phyloP scores from a whole-genome alignment of 2,888 invertebrate species.

The Lamproptera curius region DNA sequence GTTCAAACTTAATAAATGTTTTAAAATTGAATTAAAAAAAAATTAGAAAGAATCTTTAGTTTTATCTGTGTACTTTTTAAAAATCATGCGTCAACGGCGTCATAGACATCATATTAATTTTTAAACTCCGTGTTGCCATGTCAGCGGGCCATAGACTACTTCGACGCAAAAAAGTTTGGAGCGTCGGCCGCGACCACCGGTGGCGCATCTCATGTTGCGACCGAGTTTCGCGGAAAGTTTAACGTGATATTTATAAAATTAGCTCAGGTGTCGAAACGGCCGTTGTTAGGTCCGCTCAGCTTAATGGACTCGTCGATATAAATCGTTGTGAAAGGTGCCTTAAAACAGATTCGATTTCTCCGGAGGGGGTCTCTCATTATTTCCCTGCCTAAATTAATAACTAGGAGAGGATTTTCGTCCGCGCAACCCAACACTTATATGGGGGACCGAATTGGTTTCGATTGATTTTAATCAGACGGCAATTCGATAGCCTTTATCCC shows the following conservation, averaged over 20 bases:
- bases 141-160: slow-evolving; percentile 28
- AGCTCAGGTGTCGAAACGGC: slow-evolving; percentile 49
- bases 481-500: no score
- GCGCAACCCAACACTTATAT: slow-evolving; percentile 5
- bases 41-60: no score
- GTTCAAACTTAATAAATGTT: no score
- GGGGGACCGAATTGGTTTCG: slow-evolving; percentile 11
- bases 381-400: not conserved
- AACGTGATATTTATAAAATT: slow-evolving; percentile 54
- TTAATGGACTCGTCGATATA: slow-evolving; percentile 23
- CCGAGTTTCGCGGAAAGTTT: slow-evolving; percentile 57
- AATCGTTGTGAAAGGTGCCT: slow-evolving; percentile 16
- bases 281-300: slow-evolving; percentile 39
- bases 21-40: no score
- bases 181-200: slow-evolving; percentile 55
- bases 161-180: slow-evolving; percentile 32
- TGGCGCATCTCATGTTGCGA: slow-evolving; percentile 56
- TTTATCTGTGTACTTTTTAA: no score
- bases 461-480: slow-evolving; percentile 15
- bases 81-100: no score
- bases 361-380: not conserved
- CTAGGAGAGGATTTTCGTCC: not conserved
- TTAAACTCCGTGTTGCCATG: slow-evolving; percentile 15
- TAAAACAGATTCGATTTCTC: slow-evolving; percentile 15
- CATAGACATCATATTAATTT: not conserved